Evolutionary conservation across 2,797 vertebrate species (phyloP).

Genomic region (Cheirogaleus major): DNA sequence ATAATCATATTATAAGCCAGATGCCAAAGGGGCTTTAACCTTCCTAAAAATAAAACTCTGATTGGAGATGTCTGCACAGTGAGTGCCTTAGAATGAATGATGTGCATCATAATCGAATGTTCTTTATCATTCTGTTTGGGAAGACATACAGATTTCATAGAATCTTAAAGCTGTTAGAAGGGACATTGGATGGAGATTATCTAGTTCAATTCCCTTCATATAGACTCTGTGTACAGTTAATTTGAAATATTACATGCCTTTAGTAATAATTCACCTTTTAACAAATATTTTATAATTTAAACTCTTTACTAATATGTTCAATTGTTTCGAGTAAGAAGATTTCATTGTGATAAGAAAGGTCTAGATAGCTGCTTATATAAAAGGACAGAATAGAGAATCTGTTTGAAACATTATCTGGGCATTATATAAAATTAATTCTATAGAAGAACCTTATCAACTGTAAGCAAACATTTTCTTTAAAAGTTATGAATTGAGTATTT

Average conservation of each 20-base stretch:
- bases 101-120: not conserved
- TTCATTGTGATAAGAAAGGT: not conserved
- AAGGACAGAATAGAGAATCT: not conserved
- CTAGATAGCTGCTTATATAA: not conserved
- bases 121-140: not conserved
- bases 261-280: not conserved
- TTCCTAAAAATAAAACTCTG: not conserved
- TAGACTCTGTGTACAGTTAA: not conserved
- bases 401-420: not conserved
- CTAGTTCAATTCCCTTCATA: not conserved
- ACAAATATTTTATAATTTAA: slow-evolving; percentile 43
- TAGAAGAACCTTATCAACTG: not conserved
- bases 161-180: not conserved
- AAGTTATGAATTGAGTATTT: not conserved
- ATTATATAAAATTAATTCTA: slow-evolving; percentile 34
- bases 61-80: not conserved
- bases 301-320: not conserved
- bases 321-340: not conserved
- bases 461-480: slow-evolving; percentile 35
- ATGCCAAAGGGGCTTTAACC: not conserved
- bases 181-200: not conserved
- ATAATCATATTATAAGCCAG: slow-evolving; percentile 45
- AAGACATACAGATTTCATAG: not conserved
- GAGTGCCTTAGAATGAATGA: not conserved
- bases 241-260: not conserved